Evolutionary conservation across 1,140 invertebrate species (phyloP).

Genomic region (Ceratina calcarata): DNA sequence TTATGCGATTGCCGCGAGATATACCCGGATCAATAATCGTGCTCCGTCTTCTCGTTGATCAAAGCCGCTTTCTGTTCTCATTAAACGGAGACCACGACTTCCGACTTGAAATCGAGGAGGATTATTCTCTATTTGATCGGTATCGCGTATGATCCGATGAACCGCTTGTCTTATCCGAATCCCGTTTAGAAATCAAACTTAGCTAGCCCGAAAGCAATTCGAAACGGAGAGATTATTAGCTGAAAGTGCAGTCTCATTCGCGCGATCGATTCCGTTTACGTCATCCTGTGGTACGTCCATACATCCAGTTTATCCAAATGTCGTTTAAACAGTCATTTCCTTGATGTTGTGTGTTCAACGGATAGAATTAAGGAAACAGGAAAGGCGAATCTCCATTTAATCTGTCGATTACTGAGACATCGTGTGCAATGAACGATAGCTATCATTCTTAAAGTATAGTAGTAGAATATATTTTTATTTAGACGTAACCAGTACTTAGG

Average conservation of each 20-base stretch:
- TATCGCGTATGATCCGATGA: not conserved
- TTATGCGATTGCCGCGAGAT: constrained; percentile 45
- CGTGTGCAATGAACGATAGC: not conserved
- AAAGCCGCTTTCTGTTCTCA: constrained; percentile 42
- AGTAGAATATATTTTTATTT: too few species aligned
- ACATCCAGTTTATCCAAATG: constrained; percentile 22
- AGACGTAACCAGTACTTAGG: too few species aligned
- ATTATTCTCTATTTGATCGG: too few species aligned
- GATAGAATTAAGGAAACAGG: not conserved
- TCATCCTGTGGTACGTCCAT: not conserved
- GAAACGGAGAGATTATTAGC: not conserved
- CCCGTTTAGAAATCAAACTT: constrained; percentile 19
- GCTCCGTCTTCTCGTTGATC: constrained; percentile 9
- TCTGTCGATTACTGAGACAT: not conserved
- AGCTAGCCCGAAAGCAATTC: not conserved
- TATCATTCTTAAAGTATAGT: not conserved
- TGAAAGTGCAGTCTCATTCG: constrained; percentile 18
- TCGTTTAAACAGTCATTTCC: constrained; percentile 7
- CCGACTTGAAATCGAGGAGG: constrained; percentile 15
- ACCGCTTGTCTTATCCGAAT: constrained; percentile 3
- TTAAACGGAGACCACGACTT: constrained; percentile 37
- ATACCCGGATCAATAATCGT: constrained; percentile 27
- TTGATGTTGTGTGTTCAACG: not conserved
- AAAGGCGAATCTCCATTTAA: not conserved
- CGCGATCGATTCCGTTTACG: constrained; percentile 1